Conservation (phyloP, 2,113 vertebrate genomes). For the Macquaria australasica region DNA sequence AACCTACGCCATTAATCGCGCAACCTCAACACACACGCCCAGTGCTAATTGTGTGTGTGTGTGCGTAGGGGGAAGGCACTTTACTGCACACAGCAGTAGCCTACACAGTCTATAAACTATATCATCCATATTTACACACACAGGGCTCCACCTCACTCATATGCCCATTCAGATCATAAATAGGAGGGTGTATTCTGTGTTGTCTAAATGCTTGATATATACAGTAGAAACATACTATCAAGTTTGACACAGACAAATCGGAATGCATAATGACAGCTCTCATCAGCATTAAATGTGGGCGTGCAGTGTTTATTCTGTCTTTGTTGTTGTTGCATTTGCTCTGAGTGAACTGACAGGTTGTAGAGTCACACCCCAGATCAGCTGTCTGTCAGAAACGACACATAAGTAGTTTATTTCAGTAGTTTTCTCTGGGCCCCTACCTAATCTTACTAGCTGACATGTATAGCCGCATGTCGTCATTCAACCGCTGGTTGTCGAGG, state of each 20-base stretch:
- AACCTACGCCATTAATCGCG: conserved; percentile 33
- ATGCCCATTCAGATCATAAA: conserved; percentile 32
- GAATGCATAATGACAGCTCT: conserved; percentile 47
- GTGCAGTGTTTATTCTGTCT: conserved; percentile 42
- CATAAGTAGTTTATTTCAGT: too few species aligned
- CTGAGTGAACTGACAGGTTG: conserved; percentile 46
- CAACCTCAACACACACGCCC: conserved; percentile 27
- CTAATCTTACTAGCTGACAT: too few species aligned
- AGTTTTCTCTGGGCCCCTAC: too few species aligned
- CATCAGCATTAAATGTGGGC: conserved; percentile 47
- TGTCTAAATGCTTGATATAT: conserved; percentile 13
- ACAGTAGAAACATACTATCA: conserved; percentile 24
- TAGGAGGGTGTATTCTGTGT: conserved; percentile 17
- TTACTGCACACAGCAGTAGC: too few species aligned
- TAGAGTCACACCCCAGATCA: conserved; percentile 51
- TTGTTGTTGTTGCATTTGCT: conserved; percentile 44
- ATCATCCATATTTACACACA: too few species aligned
- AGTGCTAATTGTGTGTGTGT: too few species aligned
- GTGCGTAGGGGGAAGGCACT: too few species aligned
- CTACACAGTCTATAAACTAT: too few species aligned
- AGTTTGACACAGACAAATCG: conserved; percentile 17
- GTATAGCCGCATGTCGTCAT: too few species aligned
- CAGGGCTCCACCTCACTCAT: conserved; percentile 15
- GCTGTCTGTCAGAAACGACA: conserved; percentile 39
- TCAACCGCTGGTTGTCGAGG: too few species aligned